Evolutionary conservation across 2,888 invertebrate species (phyloP).

Genomic region (Rhagium mordax): DNA sequence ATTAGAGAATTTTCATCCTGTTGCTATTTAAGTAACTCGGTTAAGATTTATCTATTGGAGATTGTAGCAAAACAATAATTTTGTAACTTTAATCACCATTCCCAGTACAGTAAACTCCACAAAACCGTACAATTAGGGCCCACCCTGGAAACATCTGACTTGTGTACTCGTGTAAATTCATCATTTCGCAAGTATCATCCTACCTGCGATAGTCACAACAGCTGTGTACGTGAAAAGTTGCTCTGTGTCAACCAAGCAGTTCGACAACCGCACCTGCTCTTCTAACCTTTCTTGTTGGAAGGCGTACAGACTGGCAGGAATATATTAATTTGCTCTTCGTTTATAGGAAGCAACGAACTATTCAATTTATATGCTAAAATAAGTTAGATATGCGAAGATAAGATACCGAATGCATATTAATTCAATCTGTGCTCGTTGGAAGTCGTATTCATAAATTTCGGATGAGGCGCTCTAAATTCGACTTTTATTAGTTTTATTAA

Average conservation of each 20-base stretch:
- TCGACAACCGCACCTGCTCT: slow-evolving; percentile 38
- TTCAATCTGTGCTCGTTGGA: slow-evolving; percentile 33
- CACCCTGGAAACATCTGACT: too few relatives aligned
- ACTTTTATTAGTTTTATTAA: not conserved
- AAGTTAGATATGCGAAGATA: slow-evolving; percentile 46
- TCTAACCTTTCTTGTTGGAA: slow-evolving; percentile 24
- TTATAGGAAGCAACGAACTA: slow-evolving; percentile 43
- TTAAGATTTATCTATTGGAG: too few relatives aligned
- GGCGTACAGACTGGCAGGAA: slow-evolving; percentile 19
- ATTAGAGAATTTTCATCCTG: too few relatives aligned
- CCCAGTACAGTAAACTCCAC: too few relatives aligned
- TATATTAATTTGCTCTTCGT: slow-evolving; percentile 43
- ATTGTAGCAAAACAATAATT: too few relatives aligned
- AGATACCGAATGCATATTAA: slow-evolving; percentile 43
- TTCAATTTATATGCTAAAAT: slow-evolving; percentile 51
- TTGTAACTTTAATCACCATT: too few relatives aligned
- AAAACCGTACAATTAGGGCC: too few relatives aligned
- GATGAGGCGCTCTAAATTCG: slow-evolving; percentile 14
- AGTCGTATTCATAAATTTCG: slow-evolving; percentile 15
- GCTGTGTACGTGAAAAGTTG: slow-evolving; percentile 27
- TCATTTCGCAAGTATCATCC: slow-evolving; percentile 4
- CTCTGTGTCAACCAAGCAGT: slow-evolving; percentile 31
- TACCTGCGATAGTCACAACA: slow-evolving; percentile 7
- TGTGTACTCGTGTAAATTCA: too few relatives aligned
- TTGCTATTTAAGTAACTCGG: too few relatives aligned